These are phyloP conservation scores for Enteromius paludinosus DNA, from an alignment of 2,797 vertebrate genomes.

Conservation along the genomic window DNA sequence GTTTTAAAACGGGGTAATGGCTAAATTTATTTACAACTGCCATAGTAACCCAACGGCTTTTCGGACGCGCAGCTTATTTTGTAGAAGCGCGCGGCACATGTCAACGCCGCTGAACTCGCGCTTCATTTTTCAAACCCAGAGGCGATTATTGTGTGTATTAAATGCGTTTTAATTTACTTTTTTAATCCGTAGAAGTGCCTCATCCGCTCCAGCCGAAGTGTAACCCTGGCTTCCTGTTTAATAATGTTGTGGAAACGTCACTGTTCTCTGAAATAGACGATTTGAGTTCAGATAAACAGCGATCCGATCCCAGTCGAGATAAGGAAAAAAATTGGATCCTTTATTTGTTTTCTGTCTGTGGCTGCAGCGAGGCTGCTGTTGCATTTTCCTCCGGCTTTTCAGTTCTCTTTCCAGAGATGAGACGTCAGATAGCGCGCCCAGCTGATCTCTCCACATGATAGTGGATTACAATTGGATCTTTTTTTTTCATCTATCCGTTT, in stretches of 20 bases:
- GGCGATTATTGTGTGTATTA: background rate
- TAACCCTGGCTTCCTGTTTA: constrained; percentile 79
- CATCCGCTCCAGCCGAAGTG: constrained; percentile 57
- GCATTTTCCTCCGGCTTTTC: constrained; percentile 73
- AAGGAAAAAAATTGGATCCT: constrained; percentile 84
- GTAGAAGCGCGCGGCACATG: background rate
- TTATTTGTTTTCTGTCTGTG: constrained; percentile 83
- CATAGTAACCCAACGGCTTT: constrained; percentile 19
- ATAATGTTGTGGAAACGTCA: constrained; percentile 81
- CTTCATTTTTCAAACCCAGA: background rate
- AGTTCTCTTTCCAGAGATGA: constrained; percentile 79
- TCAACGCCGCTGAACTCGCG: background rate
- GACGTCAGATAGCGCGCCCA: constrained; percentile 75
- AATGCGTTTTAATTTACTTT: background rate
- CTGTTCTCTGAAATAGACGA: constrained; percentile 80
- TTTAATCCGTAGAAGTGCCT: constrained; percentile 25
- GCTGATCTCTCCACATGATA: constrained; percentile 78
- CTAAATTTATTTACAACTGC: constrained; percentile 3
- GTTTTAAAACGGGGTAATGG: background rate
- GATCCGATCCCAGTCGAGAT: constrained; percentile 82
- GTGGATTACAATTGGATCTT: constrained; percentile 79
- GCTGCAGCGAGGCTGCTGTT: constrained; percentile 70
- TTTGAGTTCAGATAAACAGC: constrained; percentile 78
- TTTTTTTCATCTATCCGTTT: constrained; percentile 72
- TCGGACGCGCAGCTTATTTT: background rate